Percentiles rank a stretch among this genome's conserved stretches.
These are phyloP conservation scores for Tenthredo mesomela DNA, from an alignment of 2,888 invertebrate species.

Conservation along the genomic window DNA sequence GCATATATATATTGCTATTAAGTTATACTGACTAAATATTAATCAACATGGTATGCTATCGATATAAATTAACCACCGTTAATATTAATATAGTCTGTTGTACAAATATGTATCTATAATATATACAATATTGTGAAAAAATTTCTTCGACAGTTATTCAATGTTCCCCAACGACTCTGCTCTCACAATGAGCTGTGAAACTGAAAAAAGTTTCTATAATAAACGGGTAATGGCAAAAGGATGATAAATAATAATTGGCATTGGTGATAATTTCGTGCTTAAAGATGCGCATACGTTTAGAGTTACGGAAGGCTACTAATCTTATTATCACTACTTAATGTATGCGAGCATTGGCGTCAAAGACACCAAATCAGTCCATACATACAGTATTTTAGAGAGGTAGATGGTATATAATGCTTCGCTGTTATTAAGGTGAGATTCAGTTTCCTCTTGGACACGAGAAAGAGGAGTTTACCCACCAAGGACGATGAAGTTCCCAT, in stretches of 20 bases:
- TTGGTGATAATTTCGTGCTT: background rate
- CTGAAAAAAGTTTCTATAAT: background rate
- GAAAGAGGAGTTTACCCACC: background rate
- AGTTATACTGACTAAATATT: background rate
- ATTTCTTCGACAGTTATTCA: background rate
- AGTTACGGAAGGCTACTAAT: background rate
- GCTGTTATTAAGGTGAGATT: background rate
- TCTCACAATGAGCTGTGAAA: background rate
- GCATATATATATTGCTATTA: background rate
- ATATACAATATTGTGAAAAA: background rate
- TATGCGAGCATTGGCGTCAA: background rate
- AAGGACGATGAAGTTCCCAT: conserved; percentile 9
- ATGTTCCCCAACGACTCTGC: background rate
- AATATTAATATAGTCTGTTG: background rate
- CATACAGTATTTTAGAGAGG: background rate
- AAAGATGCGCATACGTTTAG: background rate
- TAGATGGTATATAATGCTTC: conserved; percentile 18
- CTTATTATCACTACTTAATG: conserved; percentile 21
- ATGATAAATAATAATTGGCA: background rate
- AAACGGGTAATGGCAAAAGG: background rate
- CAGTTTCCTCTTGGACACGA: conserved; percentile 23
- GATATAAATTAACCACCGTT: background rate
- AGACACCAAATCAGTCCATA: background rate
- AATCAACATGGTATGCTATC: background rate
- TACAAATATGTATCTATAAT: background rate